Base-by-base conservation (phyloP, 2,888 invertebrate species). In the Diaprepes abbreviatus region DNA sequence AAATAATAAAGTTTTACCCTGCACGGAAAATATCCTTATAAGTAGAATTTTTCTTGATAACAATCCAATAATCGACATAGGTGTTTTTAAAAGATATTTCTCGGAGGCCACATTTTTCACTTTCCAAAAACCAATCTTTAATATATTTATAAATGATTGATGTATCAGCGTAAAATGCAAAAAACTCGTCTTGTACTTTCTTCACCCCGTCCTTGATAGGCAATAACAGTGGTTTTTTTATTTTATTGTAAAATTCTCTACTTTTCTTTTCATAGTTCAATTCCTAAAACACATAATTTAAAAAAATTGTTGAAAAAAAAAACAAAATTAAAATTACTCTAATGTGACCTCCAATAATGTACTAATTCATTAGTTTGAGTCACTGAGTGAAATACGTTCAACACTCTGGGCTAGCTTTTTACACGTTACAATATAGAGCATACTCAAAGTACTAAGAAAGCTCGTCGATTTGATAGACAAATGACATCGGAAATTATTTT, bases 81-180 rank as follows among this genome's bases (percentile, higher is more conserved):
- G 87, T 84, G 73, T 87, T 87, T 33, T 87, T 84, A 75, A 85
- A 88, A 72, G 85, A 85, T 0, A 89, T 87, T 78, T 91, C 91
- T 64, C 88, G 87, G 17, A 92, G 81, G 0, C 89, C 89, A 78
- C 92, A 92, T 79, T 92, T 92, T 80, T 92, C 90, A 10, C 87
- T 87, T 79, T 92, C 92, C 14, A 86, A 84, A 78, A 89, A 92
- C 60, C 88, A 89, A 79, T 90, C 89, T 14, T 88, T 88, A 0
- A 92, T 88, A 24, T 91, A 83, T 79, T 91, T 89, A 79, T 91
- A 92, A 0, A 89, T 89, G 0, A 88, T 87, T 0, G 89, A 88
- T 0, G 87, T 84, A 80, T 92, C 92, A 80, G 89, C 89, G 79
- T 92, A 90, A 74, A 91, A 91, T 1, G 90, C 91, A 76, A 90